Evolutionary conservation across 2,113 vertebrate genomes (phyloP).

Genomic region (Pitta sordida): DNA sequence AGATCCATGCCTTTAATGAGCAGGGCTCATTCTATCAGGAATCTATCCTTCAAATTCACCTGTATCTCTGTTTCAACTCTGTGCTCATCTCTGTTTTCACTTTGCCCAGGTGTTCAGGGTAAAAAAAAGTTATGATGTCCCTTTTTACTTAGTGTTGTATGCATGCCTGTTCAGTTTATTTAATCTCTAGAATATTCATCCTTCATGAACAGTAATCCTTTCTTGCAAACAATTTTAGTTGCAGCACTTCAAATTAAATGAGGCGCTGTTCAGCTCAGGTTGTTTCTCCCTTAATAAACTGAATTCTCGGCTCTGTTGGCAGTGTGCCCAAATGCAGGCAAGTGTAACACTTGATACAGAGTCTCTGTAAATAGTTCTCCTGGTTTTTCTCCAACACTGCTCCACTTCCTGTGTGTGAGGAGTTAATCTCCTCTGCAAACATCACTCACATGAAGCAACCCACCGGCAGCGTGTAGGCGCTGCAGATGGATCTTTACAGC

Average conservation of each 20-base stretch:
- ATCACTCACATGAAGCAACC: fast-evolving
- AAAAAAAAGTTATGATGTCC: not conserved
- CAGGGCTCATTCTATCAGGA: not conserved
- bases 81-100: not conserved
- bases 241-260: not conserved
- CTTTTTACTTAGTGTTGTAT: not conserved
- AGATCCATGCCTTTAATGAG: not conserved
- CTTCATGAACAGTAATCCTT: not conserved
- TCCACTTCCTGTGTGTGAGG: not conserved
- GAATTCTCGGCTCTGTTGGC: not conserved
- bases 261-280: not conserved
- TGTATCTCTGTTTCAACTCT: not conserved
- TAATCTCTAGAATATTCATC: not conserved
- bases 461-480: not conserved
- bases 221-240: not conserved
- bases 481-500: not conserved
- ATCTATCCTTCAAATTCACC: not conserved
- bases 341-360: not conserved
- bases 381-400: not conserved
- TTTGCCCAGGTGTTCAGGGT: not conserved
- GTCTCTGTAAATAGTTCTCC: not conserved
- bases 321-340: not conserved
- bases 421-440: not conserved
- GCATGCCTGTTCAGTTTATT: not conserved
- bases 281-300: not conserved